Conservation (phyloP, 2,888 invertebrate genomes). For the Drosophila differens region DNA sequence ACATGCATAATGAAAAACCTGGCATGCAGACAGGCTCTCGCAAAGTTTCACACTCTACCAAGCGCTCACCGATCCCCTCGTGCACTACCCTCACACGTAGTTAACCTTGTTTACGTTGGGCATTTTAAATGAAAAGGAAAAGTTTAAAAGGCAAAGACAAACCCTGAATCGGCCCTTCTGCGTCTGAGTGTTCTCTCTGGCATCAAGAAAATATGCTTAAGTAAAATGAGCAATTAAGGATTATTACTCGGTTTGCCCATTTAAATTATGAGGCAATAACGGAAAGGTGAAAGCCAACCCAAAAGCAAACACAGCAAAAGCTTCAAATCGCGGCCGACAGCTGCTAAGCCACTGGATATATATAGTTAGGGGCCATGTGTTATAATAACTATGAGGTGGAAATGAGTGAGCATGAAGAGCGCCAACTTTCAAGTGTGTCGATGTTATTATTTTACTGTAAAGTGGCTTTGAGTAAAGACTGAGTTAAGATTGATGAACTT, state of each 20-base stretch:
- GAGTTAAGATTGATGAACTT: constrained; percentile 3
- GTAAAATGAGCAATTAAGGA: constrained; percentile 80
- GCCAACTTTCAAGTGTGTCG: not conserved
- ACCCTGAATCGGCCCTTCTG: not conserved
- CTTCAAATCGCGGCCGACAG: constrained; percentile 46
- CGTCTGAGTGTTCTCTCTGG: constrained; percentile 13
- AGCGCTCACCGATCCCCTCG: not conserved
- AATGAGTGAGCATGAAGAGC: constrained; percentile 6
- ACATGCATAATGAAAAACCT: constrained; percentile 71
- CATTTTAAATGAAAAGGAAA: constrained; percentile 73
- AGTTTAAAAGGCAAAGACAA: constrained; percentile 44
- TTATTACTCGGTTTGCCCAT: constrained; percentile 75
- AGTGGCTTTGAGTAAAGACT: not conserved
- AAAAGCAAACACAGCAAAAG: constrained; percentile 25
- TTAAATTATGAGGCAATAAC: constrained; percentile 70
- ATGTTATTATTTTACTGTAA: not conserved
- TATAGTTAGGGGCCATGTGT: constrained; percentile 11
- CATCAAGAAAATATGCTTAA: constrained; percentile 70
- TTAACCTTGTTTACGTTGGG: constrained; percentile 75
- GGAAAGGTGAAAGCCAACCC: constrained; percentile 38
- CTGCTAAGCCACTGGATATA: constrained; percentile 30
- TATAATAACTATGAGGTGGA: constrained; percentile 6
- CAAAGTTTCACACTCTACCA: constrained; percentile 62
- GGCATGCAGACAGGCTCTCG: constrained; percentile 52
- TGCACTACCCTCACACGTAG: constrained; percentile 10